A percentile compares a stretch with the other conserved stretches of the same genome.
Conservation (phyloP, 2,113 vertebrate genomes). For the Scytalopus superciliaris region DNA sequence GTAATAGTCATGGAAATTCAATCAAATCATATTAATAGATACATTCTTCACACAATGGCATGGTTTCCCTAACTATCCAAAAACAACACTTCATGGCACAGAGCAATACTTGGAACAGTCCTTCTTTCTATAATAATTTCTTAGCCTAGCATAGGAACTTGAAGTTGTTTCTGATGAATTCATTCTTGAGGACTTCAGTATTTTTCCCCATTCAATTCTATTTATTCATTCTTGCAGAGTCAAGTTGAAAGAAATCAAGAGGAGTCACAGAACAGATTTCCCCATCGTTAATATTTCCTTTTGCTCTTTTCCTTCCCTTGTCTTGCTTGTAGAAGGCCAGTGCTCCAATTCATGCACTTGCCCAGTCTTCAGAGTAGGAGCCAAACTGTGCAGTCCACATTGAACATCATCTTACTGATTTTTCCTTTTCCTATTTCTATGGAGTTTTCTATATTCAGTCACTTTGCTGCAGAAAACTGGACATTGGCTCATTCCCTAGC, state of each 20-base stretch:
- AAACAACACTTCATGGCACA: neutral
- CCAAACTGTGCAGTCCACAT: neutral
- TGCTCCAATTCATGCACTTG: neutral
- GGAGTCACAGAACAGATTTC: neutral
- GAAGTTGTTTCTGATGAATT: neutral
- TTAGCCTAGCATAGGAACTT: neutral
- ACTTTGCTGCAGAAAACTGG: neutral
- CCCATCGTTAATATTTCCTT: neutral
- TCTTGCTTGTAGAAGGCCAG: neutral
- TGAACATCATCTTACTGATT: neutral
- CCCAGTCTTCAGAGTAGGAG: neutral
- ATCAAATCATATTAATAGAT: neutral
- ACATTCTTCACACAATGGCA: neutral
- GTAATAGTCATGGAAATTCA: neutral
- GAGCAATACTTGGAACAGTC: neutral
- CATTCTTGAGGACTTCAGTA: neutral
- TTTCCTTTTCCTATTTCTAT: neutral
- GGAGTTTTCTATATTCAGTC: neutral
- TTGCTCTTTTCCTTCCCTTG: neutral
- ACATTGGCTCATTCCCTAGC: constrained; percentile 30
- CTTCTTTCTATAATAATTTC: neutral
- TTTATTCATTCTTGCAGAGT: neutral
- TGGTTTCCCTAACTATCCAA: constrained; percentile 13
- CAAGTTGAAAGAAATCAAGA: neutral
- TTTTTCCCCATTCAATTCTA: neutral